A percentile compares a stretch with the other conserved stretches of the same genome.
Conservation (phyloP, 2,113 vertebrate species). For the Corythaixoides concolor region DNA sequence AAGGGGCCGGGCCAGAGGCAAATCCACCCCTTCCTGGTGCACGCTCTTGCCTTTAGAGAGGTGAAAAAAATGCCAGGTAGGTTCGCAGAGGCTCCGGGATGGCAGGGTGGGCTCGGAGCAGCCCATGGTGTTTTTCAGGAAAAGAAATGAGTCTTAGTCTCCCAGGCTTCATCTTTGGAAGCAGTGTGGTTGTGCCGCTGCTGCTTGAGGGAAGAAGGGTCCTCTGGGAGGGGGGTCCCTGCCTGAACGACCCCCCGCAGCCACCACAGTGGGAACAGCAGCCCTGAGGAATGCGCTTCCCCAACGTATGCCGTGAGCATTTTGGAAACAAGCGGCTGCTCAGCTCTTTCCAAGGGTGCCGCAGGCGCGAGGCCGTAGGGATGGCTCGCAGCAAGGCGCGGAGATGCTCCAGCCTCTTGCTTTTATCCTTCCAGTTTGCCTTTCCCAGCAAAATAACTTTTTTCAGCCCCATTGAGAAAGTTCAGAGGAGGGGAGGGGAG, state of each 20-base stretch:
- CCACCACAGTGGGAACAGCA: too few relatives aligned
- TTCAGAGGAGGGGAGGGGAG: background rate
- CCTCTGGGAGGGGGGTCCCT: background rate
- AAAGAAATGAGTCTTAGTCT: too few relatives aligned
- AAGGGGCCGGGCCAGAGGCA: background rate
- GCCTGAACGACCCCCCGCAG: too few relatives aligned
- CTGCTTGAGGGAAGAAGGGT: background rate
- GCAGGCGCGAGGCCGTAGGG: background rate
- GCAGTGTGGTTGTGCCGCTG: background rate
- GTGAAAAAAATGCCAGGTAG: background rate
- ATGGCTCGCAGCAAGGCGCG: background rate
- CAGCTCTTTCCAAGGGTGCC: too few relatives aligned
- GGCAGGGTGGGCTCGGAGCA: background rate
- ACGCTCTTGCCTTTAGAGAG: background rate
- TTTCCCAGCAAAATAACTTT: background rate
- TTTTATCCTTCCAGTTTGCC: background rate
- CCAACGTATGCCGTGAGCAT: fast-evolving
- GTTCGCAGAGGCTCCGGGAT: background rate
- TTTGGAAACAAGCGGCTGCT: fast-evolving
- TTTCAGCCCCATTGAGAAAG: background rate
- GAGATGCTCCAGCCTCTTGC: background rate
- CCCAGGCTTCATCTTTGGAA: background rate
- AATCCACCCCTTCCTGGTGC: background rate
- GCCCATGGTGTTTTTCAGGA: background rate
- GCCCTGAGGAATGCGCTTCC: background rate